Conservation (phyloP, 2,888 invertebrate genomes). For the Drosophila testacea region DNA sequence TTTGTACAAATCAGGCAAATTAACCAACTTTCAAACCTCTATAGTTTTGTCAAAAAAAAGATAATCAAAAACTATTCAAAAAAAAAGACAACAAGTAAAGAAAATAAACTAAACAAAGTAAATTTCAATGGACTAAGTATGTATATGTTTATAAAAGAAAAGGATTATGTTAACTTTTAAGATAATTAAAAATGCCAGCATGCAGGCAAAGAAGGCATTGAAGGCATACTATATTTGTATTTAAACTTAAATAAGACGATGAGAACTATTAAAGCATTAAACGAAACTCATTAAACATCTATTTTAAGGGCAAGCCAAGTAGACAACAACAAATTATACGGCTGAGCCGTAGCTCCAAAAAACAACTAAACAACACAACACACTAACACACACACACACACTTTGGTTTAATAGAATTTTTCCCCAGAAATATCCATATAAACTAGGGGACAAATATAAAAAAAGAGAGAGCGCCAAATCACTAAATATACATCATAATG, state of each 20-base stretch:
- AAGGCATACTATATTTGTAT: slow-evolving; percentile 44
- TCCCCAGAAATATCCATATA: slow-evolving; percentile 7
- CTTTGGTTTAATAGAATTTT: slow-evolving; percentile 1
- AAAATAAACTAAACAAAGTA: slow-evolving; percentile 21
- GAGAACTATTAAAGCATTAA: slow-evolving; percentile 52
- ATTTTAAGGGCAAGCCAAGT: slow-evolving; percentile 29
- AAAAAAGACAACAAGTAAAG: not conserved
- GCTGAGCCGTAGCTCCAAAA: slow-evolving; percentile 33
- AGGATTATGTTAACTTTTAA: slow-evolving; percentile 43
- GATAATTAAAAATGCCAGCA: slow-evolving; percentile 16
- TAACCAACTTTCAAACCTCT: slow-evolving; percentile 20
- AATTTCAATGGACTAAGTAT: slow-evolving; percentile 23
- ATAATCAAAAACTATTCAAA: not conserved
- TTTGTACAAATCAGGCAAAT: slow-evolving; percentile 39
- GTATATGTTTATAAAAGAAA: slow-evolving; percentile 17
- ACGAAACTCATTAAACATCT: slow-evolving; percentile 24
- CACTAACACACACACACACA: not conserved
- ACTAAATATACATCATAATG: slow-evolving; percentile 30
- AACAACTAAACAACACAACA: slow-evolving; percentile 4
- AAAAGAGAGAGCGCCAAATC: slow-evolving; percentile 53
- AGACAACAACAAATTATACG: slow-evolving; percentile 21
- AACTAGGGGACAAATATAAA: slow-evolving; percentile 2
- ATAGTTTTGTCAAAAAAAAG: slow-evolving; percentile 23
- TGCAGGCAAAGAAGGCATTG: slow-evolving; percentile 27
- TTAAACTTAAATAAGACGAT: slow-evolving; percentile 42